phyloP scores from a whole-genome alignment of 2,888 invertebrate genomes.

The Agonopterix alstromeriana region DNA sequence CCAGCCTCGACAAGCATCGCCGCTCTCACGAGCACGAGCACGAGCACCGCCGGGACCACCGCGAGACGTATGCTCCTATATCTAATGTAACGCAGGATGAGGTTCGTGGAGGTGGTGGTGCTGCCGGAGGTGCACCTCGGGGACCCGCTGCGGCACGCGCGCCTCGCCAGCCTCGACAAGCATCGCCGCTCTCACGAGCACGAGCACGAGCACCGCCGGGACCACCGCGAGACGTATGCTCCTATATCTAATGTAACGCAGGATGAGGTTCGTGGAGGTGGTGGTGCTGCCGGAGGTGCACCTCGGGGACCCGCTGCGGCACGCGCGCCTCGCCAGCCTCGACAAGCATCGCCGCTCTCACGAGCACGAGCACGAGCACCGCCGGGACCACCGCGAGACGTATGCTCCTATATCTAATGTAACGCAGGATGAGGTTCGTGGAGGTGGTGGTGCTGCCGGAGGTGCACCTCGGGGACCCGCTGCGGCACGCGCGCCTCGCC shows the following conservation, averaged over 20 bases:
- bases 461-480: slow-evolving; percentile 31
- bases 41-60: too few relatives aligned
- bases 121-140: slow-evolving; percentile 42
- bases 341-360: slow-evolving; percentile 27
- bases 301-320: slow-evolving; percentile 34
- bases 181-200: slow-evolving; percentile 16
- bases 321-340: slow-evolving; percentile 36
- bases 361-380: too few relatives aligned
- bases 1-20: slow-evolving; percentile 37
- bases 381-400: too few relatives aligned
- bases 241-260: too few relatives aligned
- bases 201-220: too few relatives aligned
- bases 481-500: slow-evolving; percentile 37
- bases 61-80: too few relatives aligned
- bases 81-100: slow-evolving; percentile 44
- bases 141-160: slow-evolving; percentile 36
- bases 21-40: slow-evolving; percentile 5
- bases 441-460: slow-evolving; percentile 53
- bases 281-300: slow-evolving; percentile 48
- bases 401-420: too few relatives aligned
- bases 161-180: slow-evolving; percentile 39
- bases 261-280: slow-evolving; percentile 38
- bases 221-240: too few relatives aligned
- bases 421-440: slow-evolving; percentile 34
- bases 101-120: slow-evolving; percentile 36